phyloP scores from a whole-genome alignment of 2,113 vertebrate genomes.

The Peromyscus polionotus region DNA sequence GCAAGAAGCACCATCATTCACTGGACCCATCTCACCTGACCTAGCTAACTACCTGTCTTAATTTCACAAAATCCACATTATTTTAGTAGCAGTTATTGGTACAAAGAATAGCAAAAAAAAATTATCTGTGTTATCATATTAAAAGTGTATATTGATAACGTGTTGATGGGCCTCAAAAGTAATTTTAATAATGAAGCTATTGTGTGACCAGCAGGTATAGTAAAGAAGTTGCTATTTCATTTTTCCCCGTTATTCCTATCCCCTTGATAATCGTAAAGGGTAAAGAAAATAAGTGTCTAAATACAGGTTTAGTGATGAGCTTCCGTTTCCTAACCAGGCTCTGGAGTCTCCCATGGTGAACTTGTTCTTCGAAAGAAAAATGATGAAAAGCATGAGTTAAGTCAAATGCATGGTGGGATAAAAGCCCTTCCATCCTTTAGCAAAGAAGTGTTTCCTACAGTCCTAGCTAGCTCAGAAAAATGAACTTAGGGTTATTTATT shows the following conservation, averaged over 20 bases:
- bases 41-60: neutral
- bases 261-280: neutral
- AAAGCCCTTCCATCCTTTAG: neutral
- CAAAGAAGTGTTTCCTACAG: neutral
- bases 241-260: neutral
- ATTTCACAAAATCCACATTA: slow-evolving; percentile 4
- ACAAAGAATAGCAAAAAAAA: neutral
- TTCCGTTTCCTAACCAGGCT: neutral
- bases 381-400: neutral
- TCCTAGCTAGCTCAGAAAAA: neutral
- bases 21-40: neutral
- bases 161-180: neutral
- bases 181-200: neutral
- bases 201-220: neutral
- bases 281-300: neutral
- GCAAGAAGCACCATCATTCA: too few species aligned
- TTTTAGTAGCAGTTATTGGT: neutral
- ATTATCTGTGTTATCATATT: neutral
- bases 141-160: neutral
- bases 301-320: neutral
- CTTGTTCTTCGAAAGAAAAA: neutral
- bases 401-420: neutral
- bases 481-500: neutral
- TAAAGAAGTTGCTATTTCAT: neutral
- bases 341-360: neutral